Percentiles rank a stretch among this genome's conserved stretches.
Conservation (phyloP, 2,888 invertebrate genomes). For the Serrognathus titanus region DNA sequence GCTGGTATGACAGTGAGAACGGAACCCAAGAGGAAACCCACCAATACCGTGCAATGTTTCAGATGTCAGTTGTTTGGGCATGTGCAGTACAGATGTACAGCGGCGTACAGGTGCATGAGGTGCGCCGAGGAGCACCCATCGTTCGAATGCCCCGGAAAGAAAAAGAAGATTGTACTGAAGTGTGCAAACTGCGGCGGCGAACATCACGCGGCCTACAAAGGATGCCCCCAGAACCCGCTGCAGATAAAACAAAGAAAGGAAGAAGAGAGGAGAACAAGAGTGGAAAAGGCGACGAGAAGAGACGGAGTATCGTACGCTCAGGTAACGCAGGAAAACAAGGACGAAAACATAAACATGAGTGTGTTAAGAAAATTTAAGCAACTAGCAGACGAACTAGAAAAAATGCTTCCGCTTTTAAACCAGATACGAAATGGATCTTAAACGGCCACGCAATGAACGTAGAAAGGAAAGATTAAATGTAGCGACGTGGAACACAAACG, state of each 20-base stretch:
- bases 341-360: not conserved
- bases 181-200: slow-evolving; percentile 13
- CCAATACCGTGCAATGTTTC: not conserved
- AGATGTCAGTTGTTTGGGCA: slow-evolving; percentile 12
- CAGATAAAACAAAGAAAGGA: not conserved
- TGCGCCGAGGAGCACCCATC: slow-evolving; percentile 6
- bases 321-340: not conserved
- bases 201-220: slow-evolving; percentile 11
- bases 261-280: not conserved
- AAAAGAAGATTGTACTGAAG: not conserved
- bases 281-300: not conserved
- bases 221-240: not conserved
- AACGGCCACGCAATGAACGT: too few species aligned
- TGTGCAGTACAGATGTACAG: slow-evolving; percentile 6
- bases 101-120: slow-evolving; percentile 7
- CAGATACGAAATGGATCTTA: too few species aligned
- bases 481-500: not conserved
- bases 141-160: slow-evolving; percentile 5
- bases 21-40: slow-evolving; percentile 1
- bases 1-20: not conserved
- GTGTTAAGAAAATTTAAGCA: too few species aligned
- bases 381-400: too few species aligned
- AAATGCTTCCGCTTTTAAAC: too few species aligned
- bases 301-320: not conserved
- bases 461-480: not conserved